Base-by-base conservation (phyloP, 2,113 vertebrate genomes). In the Lanius ludovicianus region DNA sequence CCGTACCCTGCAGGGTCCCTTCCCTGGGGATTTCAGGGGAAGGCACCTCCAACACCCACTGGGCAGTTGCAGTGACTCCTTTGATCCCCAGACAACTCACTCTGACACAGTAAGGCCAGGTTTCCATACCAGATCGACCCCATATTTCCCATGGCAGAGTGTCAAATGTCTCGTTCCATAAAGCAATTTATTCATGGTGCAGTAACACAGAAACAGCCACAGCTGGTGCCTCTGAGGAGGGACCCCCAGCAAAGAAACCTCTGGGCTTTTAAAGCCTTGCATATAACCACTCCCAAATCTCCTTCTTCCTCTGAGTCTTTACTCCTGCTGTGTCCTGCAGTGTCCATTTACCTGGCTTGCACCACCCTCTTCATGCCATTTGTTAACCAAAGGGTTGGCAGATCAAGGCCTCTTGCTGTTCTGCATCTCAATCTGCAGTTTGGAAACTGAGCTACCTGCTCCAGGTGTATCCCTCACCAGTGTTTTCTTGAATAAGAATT, bases 311-410 rank as follows among this genome's bases (percentile, higher is more conserved):
- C 6, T 21, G 28, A 44, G 33, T 16, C 35, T 82, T 59, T 0
- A 0, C 7, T 60, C 12, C 18, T 10, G 7, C 15, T 50, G 3
- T 73, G 15, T 16, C 44, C 19, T 15, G 24, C 13, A 14, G 8
- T 14, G 19, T 17, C 19, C 18, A 11, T 44, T 59, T 27, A 37
- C 8, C 33, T 20, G 12, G 4, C 11, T 20, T 23, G 33, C 28
- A 28, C 11, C 23, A 39, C 4, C 2, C 4, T 16, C 37, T 44
- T 28, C 0, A 0, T 59, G 10, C 1, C 6, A 1, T 75, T 39
- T 67, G 15, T 21, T 52, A n/a, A 25, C 10, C 56, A 74, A 59
- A 82, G 6, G 2, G 7, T 39, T 44, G 33, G 37, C 7, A 39
- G 10, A 13, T 50, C 31, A 13, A 0, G 2, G 4, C 18, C 12